These are phyloP conservation scores for Fabriciana adippe DNA, from an alignment of 2,888 invertebrate species.

Conservation along the genomic window DNA sequence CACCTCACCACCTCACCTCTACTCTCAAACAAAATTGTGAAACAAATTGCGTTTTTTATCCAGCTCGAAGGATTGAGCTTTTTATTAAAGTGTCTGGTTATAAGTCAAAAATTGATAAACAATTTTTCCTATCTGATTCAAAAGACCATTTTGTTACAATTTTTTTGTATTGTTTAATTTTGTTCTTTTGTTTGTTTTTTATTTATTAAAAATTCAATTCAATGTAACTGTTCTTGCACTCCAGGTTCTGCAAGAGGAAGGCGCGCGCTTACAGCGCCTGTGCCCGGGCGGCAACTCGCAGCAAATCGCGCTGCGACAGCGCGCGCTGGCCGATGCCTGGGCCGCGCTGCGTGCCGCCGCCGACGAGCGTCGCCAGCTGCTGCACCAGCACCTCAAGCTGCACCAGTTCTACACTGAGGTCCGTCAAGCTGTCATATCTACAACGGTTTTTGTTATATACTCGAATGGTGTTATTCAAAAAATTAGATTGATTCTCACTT, in stretches of 20 bases:
- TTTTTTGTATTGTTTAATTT: no score
- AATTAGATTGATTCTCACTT: no score
- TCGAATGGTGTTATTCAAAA: no score
- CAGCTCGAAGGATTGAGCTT: no score
- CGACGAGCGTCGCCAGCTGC: constrained; percentile 88
- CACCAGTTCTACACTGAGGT: constrained; percentile 94
- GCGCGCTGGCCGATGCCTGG: constrained; percentile 93
- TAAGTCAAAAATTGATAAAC: no score
- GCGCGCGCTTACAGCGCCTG: constrained; percentile 90
- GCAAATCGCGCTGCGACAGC: constrained; percentile 94
- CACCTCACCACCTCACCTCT: constrained; percentile 54
- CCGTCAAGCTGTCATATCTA: not conserved
- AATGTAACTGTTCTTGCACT: not conserved
- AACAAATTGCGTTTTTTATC: no score
- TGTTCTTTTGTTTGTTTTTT: no score
- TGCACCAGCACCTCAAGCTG: constrained; percentile 93
- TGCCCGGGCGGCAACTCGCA: constrained; percentile 96
- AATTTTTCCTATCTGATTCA: not conserved
- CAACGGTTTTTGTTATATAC: not conserved
- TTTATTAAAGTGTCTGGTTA: not conserved
- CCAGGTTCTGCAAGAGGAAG: constrained; percentile 95
- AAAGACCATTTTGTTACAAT: not conserved
- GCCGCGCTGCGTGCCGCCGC: constrained; percentile 91
- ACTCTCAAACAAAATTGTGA: no score
- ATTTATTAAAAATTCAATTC: not conserved